Evolutionary conservation across 2,797 vertebrate genomes (phyloP).

Genomic region (Coluber constrictor): DNA sequence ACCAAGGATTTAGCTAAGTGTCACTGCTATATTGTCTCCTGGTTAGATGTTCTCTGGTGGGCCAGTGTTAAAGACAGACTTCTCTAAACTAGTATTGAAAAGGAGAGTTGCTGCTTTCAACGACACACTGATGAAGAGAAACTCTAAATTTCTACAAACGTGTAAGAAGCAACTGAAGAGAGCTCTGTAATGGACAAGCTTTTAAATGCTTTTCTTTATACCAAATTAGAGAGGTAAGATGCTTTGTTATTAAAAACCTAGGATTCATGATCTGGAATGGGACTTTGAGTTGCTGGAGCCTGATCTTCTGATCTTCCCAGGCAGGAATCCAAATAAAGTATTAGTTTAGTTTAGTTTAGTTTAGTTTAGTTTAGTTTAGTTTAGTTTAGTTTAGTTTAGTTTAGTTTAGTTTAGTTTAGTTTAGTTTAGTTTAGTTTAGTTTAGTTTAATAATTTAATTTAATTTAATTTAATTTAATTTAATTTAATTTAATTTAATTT

Average conservation of each 20-base stretch:
- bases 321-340: not conserved
- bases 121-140: not conserved
- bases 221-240: not conserved
- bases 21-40: not conserved
- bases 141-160: not conserved
- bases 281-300: not conserved
- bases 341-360: too few relatives aligned
- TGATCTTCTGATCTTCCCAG: not conserved
- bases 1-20: not conserved
- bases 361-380: too few relatives aligned
- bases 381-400: too few relatives aligned
- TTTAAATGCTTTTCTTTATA: not conserved
- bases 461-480: too few relatives aligned
- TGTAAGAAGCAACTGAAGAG: not conserved
- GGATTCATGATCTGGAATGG: not conserved
- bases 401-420: too few relatives aligned
- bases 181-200: not conserved
- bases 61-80: too few relatives aligned
- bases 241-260: not conserved
- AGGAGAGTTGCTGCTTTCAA: not conserved
- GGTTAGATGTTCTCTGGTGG: not conserved
- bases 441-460: too few relatives aligned
- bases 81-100: not conserved
- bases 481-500: too few relatives aligned
- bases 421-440: too few relatives aligned